phyloP scores from a whole-genome alignment of 2,797 vertebrate species.

The Urocyon cinereoargenteus region DNA sequence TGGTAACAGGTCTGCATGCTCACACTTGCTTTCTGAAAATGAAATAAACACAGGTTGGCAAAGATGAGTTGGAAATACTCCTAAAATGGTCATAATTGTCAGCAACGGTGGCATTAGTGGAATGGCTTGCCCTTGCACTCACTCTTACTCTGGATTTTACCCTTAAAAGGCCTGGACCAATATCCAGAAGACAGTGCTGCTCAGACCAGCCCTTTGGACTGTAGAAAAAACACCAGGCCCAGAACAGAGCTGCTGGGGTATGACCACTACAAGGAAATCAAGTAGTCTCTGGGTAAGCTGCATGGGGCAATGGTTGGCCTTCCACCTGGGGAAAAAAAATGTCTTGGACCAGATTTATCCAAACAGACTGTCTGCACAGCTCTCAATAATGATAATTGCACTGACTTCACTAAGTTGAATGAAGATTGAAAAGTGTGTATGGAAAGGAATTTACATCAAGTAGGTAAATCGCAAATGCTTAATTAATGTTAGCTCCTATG shows the following conservation, averaged over 20 bases:
- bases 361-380: not conserved
- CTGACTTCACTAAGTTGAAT: not conserved
- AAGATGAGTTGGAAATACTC: not conserved
- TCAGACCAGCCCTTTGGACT: not conserved
- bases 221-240: not conserved
- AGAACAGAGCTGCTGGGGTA: not conserved
- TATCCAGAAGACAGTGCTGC: not conserved
- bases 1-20: not conserved
- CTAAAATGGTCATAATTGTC: not conserved
- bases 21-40: not conserved
- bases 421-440: not conserved
- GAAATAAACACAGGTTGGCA: not conserved
- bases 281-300: no score
- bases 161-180: not conserved
- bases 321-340: not conserved
- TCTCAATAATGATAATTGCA: not conserved
- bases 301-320: not conserved
- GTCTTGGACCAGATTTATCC: not conserved
- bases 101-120: rapidly evolving
- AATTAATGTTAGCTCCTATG: not conserved
- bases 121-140: not conserved
- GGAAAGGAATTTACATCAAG: not conserved
- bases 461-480: not conserved
- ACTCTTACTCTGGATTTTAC: not conserved
- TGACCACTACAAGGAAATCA: not conserved